These are phyloP conservation scores for Helicoverpa armigera DNA, from an alignment of 1,140 invertebrate genomes.

Conservation along the genomic window DNA sequence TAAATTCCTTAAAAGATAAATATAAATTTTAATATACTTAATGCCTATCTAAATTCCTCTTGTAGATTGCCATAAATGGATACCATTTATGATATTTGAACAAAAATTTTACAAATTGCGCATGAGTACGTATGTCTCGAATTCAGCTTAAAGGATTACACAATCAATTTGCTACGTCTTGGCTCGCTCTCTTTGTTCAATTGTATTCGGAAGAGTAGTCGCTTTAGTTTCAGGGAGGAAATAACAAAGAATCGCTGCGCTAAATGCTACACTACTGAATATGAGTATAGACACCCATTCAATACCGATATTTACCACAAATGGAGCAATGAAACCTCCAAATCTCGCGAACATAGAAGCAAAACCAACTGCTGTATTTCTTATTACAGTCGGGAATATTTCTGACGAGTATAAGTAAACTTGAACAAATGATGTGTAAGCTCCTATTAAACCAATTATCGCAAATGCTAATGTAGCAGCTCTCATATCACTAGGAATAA, in stretches of 20 bases:
- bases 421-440: conserved; percentile 87
- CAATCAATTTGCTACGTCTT: not conserved
- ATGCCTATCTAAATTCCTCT: too few species aligned
- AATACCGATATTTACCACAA: conserved; percentile 87
- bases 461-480: conserved; percentile 78
- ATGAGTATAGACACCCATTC: conserved; percentile 75
- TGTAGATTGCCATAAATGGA: too few species aligned
- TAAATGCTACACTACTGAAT: conserved; percentile 70
- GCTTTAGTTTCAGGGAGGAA: conserved; percentile 78
- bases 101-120: too few species aligned
- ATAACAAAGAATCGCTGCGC: conserved; percentile 68
- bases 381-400: conserved; percentile 90
- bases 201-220: conserved; percentile 71
- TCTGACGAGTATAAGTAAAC: conserved; percentile 90
- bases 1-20: not conserved
- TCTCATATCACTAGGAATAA: conserved; percentile 64
- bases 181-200: conserved; percentile 62
- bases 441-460: conserved; percentile 88
- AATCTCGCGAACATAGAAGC: conserved; percentile 88
- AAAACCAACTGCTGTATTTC: conserved; percentile 89
- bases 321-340: conserved; percentile 90
- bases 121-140: too few species aligned
- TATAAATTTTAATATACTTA: not conserved
- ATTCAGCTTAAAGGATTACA: not conserved
- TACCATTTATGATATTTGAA: too few species aligned